Conservation (phyloP, 1,140 invertebrate species). For the Panagrolaimus sp. region DNA sequence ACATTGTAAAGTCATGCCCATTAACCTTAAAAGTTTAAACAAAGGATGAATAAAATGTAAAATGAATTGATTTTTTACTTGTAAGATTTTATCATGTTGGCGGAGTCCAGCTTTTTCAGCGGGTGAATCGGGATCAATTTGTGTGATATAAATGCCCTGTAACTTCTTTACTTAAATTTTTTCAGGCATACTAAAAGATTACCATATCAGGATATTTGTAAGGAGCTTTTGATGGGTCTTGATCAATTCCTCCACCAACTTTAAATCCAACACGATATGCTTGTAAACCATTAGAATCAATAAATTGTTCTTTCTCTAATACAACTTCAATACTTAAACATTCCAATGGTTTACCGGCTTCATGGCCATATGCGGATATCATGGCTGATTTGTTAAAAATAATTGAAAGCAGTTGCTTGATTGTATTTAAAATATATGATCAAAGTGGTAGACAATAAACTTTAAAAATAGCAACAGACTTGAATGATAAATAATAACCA, state of each 20-base stretch:
- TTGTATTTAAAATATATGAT: too few relatives aligned
- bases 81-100: conserved; percentile 89
- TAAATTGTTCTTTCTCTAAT: conserved; percentile 42
- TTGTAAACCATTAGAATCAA: conserved; percentile 25
- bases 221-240: conserved; percentile 88
- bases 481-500: too few relatives aligned
- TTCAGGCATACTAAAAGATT: conserved; percentile 47
- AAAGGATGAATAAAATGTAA: conserved; percentile 22
- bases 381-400: too few relatives aligned
- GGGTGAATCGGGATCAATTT: conserved; percentile 85
- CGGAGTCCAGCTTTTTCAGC: conserved; percentile 87
- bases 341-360: conserved; percentile 47
- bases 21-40: conserved; percentile 74
- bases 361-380: conserved; percentile 32
- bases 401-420: too few relatives aligned
- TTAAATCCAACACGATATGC: conserved; percentile 72
- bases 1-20: conserved; percentile 93
- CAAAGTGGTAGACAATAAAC: too few relatives aligned
- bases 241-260: conserved; percentile 96
- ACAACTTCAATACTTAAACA: conserved; percentile 49
- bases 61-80: conserved; percentile 59
- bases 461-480: too few relatives aligned
- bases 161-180: conserved; percentile 36
- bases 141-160: conserved; percentile 95
- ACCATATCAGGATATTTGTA: conserved; percentile 95